Evolutionary conservation across 1,140 invertebrate species (phyloP), one percentile per base, ranked within the genome.

Genomic region (Mercenaria mercenaria): DNA sequence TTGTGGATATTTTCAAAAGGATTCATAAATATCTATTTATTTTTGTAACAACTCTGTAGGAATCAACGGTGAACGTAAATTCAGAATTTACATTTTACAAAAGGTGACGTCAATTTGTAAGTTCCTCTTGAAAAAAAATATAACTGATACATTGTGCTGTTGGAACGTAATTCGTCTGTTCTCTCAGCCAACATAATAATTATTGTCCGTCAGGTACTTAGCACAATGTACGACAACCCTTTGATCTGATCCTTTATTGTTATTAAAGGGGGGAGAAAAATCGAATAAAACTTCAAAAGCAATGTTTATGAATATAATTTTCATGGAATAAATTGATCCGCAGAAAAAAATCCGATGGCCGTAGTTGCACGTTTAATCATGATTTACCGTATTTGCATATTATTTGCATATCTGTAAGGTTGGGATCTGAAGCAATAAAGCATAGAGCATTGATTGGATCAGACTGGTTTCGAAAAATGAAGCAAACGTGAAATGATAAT

Each of bases 301-400:
- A 59, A 23, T 72, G 61, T 52, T 43, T 56, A 85, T 85, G 82
- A 69, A 84, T 85, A 82, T 74, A 74, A 85, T 64, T 84, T 56
- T 85, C 41, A 72, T 85, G 56, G 59, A 26, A 67, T 47, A 39
- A 85, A 85, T 85, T 85, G 83, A 85, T 85, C 67, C 61, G 50
- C 26, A 56, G 67, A 26, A 72, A 56, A 72, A 76, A 39, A 15
- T 6, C 29, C 1, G 67, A 50, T 18, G 10, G 47, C 32, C 80
- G 32, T 15, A 59, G 34, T 32, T 79, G 76, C 76, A 79, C 76
- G 76, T 56, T 50, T 74, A 85, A 85, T 85, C 64, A 85, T 85
- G 67, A 85, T 85, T 85, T 85, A 85, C 43, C 0, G 20, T 85
- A 85, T 85, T 85, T 85, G 83, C 83, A 85, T 85, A 74, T 32